phyloP scores from a whole-genome alignment of 2,113 vertebrate genomes.

The Psophia crepitans region DNA sequence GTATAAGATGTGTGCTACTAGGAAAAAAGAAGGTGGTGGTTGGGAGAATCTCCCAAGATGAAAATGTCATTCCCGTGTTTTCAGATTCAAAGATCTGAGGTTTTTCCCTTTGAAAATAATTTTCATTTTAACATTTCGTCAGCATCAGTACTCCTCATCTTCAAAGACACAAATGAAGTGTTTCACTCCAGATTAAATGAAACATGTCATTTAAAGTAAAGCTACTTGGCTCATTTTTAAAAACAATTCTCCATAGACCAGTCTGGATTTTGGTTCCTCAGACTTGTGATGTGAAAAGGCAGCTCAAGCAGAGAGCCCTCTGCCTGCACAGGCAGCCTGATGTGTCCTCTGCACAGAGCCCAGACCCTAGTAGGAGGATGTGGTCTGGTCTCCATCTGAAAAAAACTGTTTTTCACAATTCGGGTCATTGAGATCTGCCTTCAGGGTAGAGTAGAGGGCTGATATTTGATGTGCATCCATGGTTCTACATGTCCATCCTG shows the following conservation, averaged over 20 bases:
- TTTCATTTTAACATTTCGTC: not conserved
- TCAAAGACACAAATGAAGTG: not conserved
- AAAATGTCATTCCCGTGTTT: not conserved
- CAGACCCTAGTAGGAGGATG: not conserved
- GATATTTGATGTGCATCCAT: not conserved
- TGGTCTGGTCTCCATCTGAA: not conserved
- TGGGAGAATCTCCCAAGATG: not conserved
- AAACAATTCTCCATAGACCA: no score
- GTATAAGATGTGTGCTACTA: not conserved
- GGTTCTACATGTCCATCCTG: rapidly evolving
- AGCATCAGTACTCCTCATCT: not conserved
- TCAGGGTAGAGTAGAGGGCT: not conserved
- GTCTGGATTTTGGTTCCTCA: not conserved
- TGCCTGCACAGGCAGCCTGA: not conserved
- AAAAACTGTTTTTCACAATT: not conserved
- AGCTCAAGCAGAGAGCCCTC: not conserved
- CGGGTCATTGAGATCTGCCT: not conserved
- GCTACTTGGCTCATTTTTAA: not conserved
- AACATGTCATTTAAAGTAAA: not conserved
- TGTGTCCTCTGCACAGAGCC: not conserved
- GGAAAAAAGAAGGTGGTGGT: not conserved
- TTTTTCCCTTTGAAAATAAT: not conserved
- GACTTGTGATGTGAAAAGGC: not conserved
- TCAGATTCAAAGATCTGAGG: not conserved
- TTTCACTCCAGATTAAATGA: not conserved